A percentile compares a stretch with the other conserved stretches of the same genome.
phyloP scores from a whole-genome alignment of 1,140 invertebrate species.

The Eueides isabella region DNA sequence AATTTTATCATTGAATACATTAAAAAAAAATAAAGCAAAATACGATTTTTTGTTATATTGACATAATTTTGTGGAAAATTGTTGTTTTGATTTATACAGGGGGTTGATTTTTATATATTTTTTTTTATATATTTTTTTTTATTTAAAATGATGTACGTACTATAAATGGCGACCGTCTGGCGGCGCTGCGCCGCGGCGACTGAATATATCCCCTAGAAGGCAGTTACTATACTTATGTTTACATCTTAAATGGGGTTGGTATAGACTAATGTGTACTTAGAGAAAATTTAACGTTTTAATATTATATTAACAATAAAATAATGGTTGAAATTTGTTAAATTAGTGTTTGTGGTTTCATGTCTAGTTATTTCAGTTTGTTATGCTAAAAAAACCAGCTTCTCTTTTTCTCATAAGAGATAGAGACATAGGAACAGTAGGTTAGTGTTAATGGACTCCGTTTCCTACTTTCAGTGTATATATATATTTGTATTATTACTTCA shows the following conservation, averaged over 20 bases:
- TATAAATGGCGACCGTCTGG: slow-evolving; percentile 44
- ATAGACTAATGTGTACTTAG: slow-evolving; percentile 41
- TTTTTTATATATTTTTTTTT: slow-evolving; percentile 22
- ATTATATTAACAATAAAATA: neutral
- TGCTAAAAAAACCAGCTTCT: too few species aligned
- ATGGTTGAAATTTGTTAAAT: too few species aligned
- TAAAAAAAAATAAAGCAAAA: neutral
- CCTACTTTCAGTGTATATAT: too few species aligned
- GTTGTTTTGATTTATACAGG: neutral
- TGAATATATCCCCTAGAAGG: slow-evolving; percentile 49
- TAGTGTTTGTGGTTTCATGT: too few species aligned
- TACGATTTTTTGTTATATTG: neutral
- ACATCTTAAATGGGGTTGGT: slow-evolving; percentile 72
- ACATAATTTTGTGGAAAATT: neutral
- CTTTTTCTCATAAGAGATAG: too few species aligned
- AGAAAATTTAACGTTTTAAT: neutral
- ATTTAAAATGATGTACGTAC: slow-evolving; percentile 24
- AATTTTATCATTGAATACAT: neutral
- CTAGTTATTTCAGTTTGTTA: too few species aligned
- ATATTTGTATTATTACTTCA: too few species aligned
- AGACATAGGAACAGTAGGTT: too few species aligned
- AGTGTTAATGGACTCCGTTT: too few species aligned
- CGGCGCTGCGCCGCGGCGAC: slow-evolving; percentile 64
- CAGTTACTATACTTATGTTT: slow-evolving; percentile 71
- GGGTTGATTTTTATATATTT: slow-evolving; percentile 10